phyloP scores from a whole-genome alignment of 2,113 vertebrate species.

The Pomatorhinus ruficollis region DNA sequence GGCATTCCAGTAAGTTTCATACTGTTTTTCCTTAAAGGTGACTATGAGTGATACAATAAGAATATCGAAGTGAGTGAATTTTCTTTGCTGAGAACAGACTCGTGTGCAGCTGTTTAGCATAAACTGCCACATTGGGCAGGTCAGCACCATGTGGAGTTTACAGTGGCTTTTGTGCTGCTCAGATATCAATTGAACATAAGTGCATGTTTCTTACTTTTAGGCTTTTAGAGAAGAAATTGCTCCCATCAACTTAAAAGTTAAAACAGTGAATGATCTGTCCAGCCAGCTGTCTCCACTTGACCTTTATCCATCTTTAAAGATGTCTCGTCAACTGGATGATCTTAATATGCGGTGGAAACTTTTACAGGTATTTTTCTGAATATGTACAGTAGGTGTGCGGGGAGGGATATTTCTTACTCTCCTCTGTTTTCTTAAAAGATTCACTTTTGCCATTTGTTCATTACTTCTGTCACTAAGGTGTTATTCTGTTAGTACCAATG shows the following conservation, averaged over 20 bases:
- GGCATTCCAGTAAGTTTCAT: not conserved
- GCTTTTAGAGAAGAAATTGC: constrained; percentile 90
- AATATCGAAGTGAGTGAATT: not conserved
- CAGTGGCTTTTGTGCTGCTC: not conserved
- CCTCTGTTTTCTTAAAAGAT: not conserved
- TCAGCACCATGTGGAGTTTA: not conserved
- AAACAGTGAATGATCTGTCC: constrained; percentile 88
- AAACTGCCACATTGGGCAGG: not conserved
- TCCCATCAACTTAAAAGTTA: constrained; percentile 88
- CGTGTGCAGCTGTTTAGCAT: not conserved
- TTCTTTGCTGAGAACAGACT: not conserved
- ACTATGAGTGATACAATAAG: not conserved
- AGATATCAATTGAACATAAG: not conserved
- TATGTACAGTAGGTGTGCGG: not conserved
- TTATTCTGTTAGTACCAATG: not conserved
- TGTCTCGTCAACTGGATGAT: constrained; percentile 91
- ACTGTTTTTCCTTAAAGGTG: not conserved
- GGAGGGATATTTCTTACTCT: not conserved
- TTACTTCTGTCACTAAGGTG: not conserved
- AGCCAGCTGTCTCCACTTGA: constrained; percentile 90
- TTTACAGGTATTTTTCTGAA: constrained; percentile 82
- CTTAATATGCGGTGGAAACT: constrained; percentile 95
- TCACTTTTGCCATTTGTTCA: not conserved
- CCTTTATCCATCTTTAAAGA: constrained; percentile 89
- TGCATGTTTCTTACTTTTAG: constrained; percentile 65